phyloP scores from a whole-genome alignment of 2,888 invertebrate genomes.

The Stenurella melanura region DNA sequence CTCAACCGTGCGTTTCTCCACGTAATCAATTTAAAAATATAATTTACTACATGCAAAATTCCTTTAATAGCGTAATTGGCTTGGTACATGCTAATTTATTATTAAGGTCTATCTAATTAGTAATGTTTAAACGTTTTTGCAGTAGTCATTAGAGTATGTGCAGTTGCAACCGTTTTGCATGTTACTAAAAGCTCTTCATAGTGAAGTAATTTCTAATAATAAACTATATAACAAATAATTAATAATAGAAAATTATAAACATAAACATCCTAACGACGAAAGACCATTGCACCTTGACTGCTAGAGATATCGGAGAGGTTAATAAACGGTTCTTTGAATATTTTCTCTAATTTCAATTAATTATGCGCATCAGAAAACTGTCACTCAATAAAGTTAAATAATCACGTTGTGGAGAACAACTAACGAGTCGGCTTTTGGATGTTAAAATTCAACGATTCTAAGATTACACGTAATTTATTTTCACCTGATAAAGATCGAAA shows the following conservation, averaged over 20 bases:
- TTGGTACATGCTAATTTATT: slow-evolving; percentile 21
- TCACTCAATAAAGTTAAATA: background rate
- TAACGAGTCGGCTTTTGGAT: background rate
- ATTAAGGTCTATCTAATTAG: slow-evolving; percentile 13
- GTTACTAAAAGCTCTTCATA: background rate
- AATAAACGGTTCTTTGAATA: slow-evolving; percentile 56
- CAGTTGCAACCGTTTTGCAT: slow-evolving; percentile 1
- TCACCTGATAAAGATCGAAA: background rate
- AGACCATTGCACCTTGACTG: slow-evolving; percentile 21
- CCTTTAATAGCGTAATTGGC: slow-evolving; percentile 12
- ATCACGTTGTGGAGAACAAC: background rate
- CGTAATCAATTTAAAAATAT: background rate
- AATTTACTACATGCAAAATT: slow-evolving; percentile 10
- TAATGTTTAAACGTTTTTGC: background rate
- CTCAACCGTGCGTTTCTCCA: background rate
- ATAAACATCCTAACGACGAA: slow-evolving; percentile 14
- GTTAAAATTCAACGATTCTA: background rate
- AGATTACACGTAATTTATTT: background rate
- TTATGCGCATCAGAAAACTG: slow-evolving; percentile 37
- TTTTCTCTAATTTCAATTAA: slow-evolving; percentile 52
- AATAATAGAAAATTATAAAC: slow-evolving; percentile 9
- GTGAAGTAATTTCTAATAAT: slow-evolving; percentile 22
- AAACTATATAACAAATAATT: slow-evolving; percentile 1
- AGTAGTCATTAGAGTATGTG: background rate
- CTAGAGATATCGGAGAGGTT: slow-evolving; percentile 40